Conservation (phyloP, 2,113 vertebrate genomes). For the Eulemur macaco region DNA sequence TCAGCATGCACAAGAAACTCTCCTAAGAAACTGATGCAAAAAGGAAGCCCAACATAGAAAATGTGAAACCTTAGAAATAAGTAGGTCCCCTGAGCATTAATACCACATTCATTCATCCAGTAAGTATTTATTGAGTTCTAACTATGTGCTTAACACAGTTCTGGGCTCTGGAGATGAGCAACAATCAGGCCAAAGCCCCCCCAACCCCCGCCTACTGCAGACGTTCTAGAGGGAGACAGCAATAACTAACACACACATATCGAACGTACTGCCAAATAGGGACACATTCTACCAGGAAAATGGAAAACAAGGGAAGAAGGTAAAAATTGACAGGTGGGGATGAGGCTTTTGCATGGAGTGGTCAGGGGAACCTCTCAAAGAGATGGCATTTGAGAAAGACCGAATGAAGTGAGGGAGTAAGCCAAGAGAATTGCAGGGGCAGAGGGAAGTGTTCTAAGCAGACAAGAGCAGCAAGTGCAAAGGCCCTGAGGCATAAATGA, state of each 20-base stretch:
- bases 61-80: background rate
- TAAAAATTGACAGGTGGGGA: no score
- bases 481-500: no score
- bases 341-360: background rate
- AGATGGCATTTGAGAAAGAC: background rate
- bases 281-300: background rate
- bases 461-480: no score
- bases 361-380: background rate
- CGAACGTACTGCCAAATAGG: no score
- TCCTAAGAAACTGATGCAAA: background rate
- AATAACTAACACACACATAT: background rate
- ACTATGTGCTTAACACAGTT: background rate
- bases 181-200: background rate
- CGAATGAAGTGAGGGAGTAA: background rate
- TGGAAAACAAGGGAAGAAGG: background rate
- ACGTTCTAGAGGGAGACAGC: background rate
- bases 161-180: background rate
- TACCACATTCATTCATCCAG: background rate
- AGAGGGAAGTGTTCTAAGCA: background rate
- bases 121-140: background rate
- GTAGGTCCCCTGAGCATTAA: background rate
- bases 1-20: background rate
- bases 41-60: background rate
- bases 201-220: accelerated
- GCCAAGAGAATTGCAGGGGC: accelerated